Evolutionary conservation across 2,113 vertebrate genomes (phyloP).

Genomic region (Syngnathus floridae): DNA sequence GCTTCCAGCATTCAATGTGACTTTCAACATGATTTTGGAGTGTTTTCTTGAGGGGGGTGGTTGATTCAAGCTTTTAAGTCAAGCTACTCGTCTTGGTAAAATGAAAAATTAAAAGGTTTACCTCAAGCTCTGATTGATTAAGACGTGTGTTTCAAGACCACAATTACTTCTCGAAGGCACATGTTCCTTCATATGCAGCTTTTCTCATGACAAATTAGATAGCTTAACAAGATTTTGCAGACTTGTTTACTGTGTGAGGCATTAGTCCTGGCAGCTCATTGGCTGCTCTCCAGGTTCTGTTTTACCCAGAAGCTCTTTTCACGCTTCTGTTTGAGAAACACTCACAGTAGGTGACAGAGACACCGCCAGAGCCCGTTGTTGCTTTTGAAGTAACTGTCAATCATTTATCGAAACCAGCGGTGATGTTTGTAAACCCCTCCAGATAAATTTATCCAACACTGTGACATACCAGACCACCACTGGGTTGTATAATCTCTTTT

Average conservation of each 20-base stretch:
- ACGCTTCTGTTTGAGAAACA: constrained; percentile 23
- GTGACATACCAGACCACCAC: neutral
- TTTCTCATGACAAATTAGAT: constrained; percentile 20
- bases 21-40: neutral
- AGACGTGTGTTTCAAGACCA: neutral
- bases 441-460: neutral
- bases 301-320: constrained; percentile 26
- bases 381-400: constrained; percentile 17
- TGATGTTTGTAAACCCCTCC: neutral
- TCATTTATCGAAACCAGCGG: constrained; percentile 5
- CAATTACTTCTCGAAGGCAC: neutral
- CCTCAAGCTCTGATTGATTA: neutral
- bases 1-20: too few species aligned
- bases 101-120: neutral
- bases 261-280: constrained; percentile 32
- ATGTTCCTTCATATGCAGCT: neutral
- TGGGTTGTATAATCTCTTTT: neutral
- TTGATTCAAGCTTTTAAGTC: neutral
- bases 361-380: constrained; percentile 17
- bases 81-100: neutral
- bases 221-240: constrained; percentile 19
- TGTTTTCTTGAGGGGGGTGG: neutral
- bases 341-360: constrained; percentile 33
- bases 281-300: constrained; percentile 27
- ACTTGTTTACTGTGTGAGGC: neutral